A percentile compares a stretch with the other conserved stretches of the same genome.
phyloP scores from a whole-genome alignment of 2,888 invertebrate species.

The Hecatera dysodea region DNA sequence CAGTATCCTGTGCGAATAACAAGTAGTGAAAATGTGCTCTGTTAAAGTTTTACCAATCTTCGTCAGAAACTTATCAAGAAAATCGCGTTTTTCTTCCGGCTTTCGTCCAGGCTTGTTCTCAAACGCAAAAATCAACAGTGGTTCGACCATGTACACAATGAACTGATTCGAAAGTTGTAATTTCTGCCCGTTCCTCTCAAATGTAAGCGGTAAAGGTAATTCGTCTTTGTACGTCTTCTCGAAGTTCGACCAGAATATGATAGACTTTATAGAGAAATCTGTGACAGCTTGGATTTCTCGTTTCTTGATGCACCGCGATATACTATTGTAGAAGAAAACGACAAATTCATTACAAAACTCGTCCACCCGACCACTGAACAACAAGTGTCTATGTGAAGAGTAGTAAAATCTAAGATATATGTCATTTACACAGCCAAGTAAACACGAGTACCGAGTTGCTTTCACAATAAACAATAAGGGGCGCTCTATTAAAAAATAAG shows the following conservation, averaged over 20 bases:
- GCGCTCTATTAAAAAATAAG: constrained; percentile 50
- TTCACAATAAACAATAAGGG: constrained; percentile 34
- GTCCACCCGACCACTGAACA: constrained; percentile 43
- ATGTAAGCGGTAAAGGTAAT: constrained; percentile 59
- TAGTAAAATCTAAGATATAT: constrained; percentile 36
- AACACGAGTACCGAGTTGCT: constrained; percentile 38
- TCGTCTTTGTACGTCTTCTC: constrained; percentile 55
- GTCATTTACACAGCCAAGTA: constrained; percentile 44
- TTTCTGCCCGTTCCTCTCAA: constrained; percentile 70
- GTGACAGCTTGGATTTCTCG: constrained; percentile 61
- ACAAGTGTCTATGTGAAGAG: constrained; percentile 25
- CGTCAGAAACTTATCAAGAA: constrained; percentile 55
- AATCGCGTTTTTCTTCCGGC: constrained; percentile 29
- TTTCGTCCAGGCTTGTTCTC: constrained; percentile 24
- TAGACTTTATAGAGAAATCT: constrained; percentile 66
- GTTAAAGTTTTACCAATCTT: constrained; percentile 61
- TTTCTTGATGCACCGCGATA: constrained; percentile 61
- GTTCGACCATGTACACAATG: constrained; percentile 64
- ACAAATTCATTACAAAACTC: constrained; percentile 67
- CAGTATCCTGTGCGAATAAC: constrained; percentile 60
- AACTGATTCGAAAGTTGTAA: constrained; percentile 71
- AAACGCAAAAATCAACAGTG: constrained; percentile 60
- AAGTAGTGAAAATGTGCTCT: constrained; percentile 67
- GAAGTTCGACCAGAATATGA: constrained; percentile 68
- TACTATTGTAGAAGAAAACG: constrained; percentile 62